Base-by-base conservation (phyloP, 2,113 vertebrate genomes). In the Seriola dumerili region DNA sequence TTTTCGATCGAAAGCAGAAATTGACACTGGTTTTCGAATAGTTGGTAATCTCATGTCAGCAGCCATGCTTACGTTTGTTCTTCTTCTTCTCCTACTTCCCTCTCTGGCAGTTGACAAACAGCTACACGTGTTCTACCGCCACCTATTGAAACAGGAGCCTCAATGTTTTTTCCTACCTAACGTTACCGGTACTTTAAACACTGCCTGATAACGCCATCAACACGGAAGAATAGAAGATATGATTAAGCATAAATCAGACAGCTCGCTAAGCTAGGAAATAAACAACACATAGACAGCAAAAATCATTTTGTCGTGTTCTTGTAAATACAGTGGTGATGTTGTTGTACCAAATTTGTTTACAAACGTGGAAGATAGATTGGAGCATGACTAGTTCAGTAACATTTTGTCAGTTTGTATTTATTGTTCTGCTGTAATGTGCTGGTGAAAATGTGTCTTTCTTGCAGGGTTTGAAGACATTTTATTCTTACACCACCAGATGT, bases 1-100 rank as follows among this genome's bases (percentile, higher is more conserved):
- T 76, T 96, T 97, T 55, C 81, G 75, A 59, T 87, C 78, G 0
- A 46, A 58, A 42, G 89, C 11, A 84, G 92, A 81, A 71, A 36
- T 55, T 1, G 52, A 90, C 21, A 94, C 67, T 0, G 83, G 67
- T 29, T 94, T 96, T 0, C 95, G 95, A 2, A 85, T 44, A 0
- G 71, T 92, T 0, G 97, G 97, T 48, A 99, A 89, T 87, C 97
- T 90, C 94, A 99, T 96, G 59, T 93, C 96, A 19, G 92, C 95
- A 9, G 98, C 97, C 98, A 99, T 99, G 88, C 95, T 91, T 3
- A 4, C 68, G 48, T 14, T 29, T 4, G 5, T 2, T 21, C 65
- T 63, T 52, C 57, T 44, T 78, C 70, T 55, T 68, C 67, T 9
- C 63, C 69, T 38, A 52, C 25, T 65, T 59, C 14, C 7, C 50